These are phyloP conservation scores for Spilosoma lubricipeda DNA, from an alignment of 2,888 invertebrate genomes.

Conservation along the genomic window DNA sequence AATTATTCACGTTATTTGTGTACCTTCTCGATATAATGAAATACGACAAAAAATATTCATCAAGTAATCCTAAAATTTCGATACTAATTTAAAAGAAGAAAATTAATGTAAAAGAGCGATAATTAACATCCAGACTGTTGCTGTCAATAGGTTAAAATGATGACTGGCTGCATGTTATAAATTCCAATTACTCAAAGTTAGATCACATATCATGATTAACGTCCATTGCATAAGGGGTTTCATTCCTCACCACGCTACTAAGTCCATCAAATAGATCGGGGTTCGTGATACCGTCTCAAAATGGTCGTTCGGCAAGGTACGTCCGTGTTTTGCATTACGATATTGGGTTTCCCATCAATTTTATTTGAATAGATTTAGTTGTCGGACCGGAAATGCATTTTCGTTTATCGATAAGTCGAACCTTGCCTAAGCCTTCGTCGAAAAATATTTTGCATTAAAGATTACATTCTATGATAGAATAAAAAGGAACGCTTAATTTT, in stretches of 20 bases:
- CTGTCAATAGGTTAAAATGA: conserved; percentile 21
- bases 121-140: not conserved
- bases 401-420: conserved; percentile 40
- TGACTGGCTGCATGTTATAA: conserved; percentile 52
- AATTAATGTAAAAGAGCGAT: not conserved
- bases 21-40: conserved; percentile 36
- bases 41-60: conserved; percentile 27
- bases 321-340: conserved; percentile 77
- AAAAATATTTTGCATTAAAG: not conserved
- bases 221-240: conserved; percentile 65
- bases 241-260: conserved; percentile 63
- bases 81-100: conserved; percentile 8
- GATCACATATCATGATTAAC: conserved; percentile 73
- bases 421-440: not conserved
- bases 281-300: conserved; percentile 73
- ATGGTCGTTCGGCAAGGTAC: conserved; percentile 66
- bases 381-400: conserved; percentile 54
- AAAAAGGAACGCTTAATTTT: not conserved
- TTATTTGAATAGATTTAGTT: conserved; percentile 62
- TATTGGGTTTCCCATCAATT: conserved; percentile 78
- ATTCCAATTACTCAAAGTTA: conserved; percentile 66
- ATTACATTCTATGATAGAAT: not conserved
- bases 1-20: conserved; percentile 49
- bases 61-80: conserved; percentile 13
- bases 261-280: conserved; percentile 83